Evolutionary conservation across 2,888 invertebrate species (phyloP), one percentile per base, ranked within the genome.

Genomic region (Erpobdella octoculata): DNA sequence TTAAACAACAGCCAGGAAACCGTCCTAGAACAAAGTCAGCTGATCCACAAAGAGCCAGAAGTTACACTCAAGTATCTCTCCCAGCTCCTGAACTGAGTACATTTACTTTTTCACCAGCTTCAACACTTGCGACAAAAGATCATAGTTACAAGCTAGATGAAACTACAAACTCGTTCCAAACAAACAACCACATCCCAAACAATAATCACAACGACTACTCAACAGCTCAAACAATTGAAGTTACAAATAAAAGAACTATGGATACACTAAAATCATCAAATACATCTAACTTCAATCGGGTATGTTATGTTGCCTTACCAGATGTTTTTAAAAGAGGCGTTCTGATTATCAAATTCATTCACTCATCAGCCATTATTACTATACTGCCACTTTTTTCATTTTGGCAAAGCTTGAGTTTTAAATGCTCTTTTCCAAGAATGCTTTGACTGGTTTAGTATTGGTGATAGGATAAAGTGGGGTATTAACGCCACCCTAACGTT

Each of bases 161-260:
- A 6, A 3, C 15, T 15, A n/a, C 21, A 4, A 28, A 53, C 5
- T n/a, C 46, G 5, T 6, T 25, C 2, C 59, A 59, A 15, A 21
- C 18, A 59, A 59, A 31, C 62, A 2, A 62, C 62, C n/a, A 62
- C 28, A 41, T n/a, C 31, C 9, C 4, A 4, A 67, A 15, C 67
- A 67, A 41, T 46, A 67, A 46, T 31, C 2, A n/a, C 67, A 67
- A 67, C 67, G 31, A 62, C 62, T n/a, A 62, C 35, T n/a, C 33
- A 35, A 36, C 66, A 64, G 64, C 21, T 41, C n/a, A 9, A 8
- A 41, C 58, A n/a, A 25, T 35, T 37, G 25, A 4, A 65, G 25
- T 5, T 18, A 21, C 58, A 53, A 12, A 53, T 58, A 48, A n/a
- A 68, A 53, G 21, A 41, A 46, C 41, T 41, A 38, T 46, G 28